Evolutionary conservation across 2,113 vertebrate species (phyloP), one percentile per base, ranked within the genome.

Genomic region (Equus quagga): DNA sequence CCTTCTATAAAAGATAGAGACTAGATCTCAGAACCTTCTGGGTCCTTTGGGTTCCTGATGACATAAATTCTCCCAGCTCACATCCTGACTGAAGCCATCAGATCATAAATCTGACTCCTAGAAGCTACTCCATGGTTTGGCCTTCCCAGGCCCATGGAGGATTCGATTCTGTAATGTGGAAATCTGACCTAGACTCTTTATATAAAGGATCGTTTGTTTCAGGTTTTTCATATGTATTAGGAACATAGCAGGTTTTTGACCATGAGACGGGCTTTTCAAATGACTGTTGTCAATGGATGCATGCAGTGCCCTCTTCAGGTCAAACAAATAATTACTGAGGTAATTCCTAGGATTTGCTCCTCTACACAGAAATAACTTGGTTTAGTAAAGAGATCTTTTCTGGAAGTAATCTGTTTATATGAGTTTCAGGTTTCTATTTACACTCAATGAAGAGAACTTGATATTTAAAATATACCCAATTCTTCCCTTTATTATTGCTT

Each of bases 291-390:
- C 18, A 89, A 10, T 4, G 3, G 23, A n/a, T 73, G 54, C 41
- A 78, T 73, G 33, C n/a, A 88, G 81, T 24, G 24, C 94, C 69
- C 91, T 93, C 94, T 94, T 90, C n/a, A 94, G 96, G 84, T 79
- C n/a, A 80, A 83, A 76, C 14, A 86, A 60, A n/a, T 23, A 78
- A 92, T 49, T 89, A 41, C 51, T 5, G 17, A 67, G 10, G n/a
- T 24, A 24, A 24, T 93, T 80, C 11, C 46, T 92, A n/a, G 3
- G 12, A 49, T 51, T 62, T 28, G 72, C 11, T 81, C 13, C 26
- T 90, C 41, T 21, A 33, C 28, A 46, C 13, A 75, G 23, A 56
- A 72, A 23, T 54, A 49, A 36, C 4, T 80, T 33, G 18, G 33
- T 58, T 78, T 65, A 89, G 33, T 62, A 3, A 65, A 76, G 28